These are phyloP conservation scores for Monomorium pharaonis DNA, from an alignment of 1,140 invertebrate species.

Conservation along the genomic window DNA sequence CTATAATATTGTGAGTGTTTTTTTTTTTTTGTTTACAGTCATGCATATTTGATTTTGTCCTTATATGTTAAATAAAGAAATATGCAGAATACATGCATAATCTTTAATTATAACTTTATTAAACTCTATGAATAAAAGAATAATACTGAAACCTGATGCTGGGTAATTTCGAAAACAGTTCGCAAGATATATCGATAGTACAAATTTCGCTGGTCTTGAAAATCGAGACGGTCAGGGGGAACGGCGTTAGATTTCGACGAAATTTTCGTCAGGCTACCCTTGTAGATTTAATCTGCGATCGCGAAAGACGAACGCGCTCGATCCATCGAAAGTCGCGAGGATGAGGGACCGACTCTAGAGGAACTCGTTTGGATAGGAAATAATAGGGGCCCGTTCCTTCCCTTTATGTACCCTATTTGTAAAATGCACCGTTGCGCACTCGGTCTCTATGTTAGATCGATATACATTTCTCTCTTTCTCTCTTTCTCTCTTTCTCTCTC, in stretches of 20 bases:
- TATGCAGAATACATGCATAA: neutral
- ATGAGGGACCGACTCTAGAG: conserved; percentile 41
- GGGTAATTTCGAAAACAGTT: neutral
- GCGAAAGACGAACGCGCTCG: conserved; percentile 59
- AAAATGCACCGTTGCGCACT: conserved; percentile 61
- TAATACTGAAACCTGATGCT: neutral
- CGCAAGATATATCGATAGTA: neutral
- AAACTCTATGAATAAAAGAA: neutral
- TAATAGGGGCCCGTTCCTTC: conserved; percentile 57
- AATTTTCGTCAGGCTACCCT: neutral
- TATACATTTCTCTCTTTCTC: conserved; percentile 21
- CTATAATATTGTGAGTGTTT: neutral
- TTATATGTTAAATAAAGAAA: neutral
- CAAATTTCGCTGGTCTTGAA: neutral
- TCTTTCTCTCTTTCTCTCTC: neutral
- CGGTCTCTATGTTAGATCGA: conserved; percentile 50
- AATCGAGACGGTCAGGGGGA: neutral
- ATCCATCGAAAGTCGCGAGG: conserved; percentile 44
- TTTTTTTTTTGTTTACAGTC: neutral
- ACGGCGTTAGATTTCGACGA: neutral
- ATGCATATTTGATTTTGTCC: neutral
- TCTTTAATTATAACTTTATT: neutral
- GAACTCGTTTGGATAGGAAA: conserved; percentile 67
- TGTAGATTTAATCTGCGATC: conserved; percentile 57
- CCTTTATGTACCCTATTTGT: conserved; percentile 69